Percentiles rank a stretch among this genome's conserved stretches.
phyloP scores from a whole-genome alignment of 2,797 vertebrate genomes.

The Steatocranus sp. region DNA sequence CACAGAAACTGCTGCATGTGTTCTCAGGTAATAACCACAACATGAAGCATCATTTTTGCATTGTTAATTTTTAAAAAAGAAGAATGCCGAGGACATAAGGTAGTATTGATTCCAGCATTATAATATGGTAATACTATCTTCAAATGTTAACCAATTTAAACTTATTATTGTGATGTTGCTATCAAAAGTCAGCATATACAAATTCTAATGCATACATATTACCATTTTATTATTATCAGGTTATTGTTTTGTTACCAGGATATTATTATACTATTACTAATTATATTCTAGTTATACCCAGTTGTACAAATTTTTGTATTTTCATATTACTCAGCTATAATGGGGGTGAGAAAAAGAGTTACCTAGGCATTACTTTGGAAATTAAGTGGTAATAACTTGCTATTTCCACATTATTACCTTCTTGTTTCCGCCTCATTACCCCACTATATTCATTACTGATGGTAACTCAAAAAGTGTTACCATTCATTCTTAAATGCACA shows the following conservation, averaged over 20 bases:
- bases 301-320: not conserved
- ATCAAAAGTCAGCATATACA: not conserved
- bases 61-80: accelerated
- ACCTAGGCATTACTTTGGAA: not conserved
- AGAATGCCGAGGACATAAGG: not conserved
- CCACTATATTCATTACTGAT: not conserved
- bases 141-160: not conserved
- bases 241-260: not conserved
- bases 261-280: not conserved
- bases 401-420: not conserved
- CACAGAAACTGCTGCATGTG: not conserved
- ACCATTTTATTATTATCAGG: not conserved
- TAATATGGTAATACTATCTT: not conserved
- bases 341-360: not conserved
- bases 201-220: not conserved
- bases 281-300: not conserved
- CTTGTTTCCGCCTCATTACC: not conserved
- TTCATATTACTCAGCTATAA: not conserved
- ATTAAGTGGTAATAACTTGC: not conserved
- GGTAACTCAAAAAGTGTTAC: not conserved
- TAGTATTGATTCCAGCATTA: not conserved
- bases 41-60: not conserved
- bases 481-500: not conserved
- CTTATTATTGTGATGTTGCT: not conserved
- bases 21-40: not conserved